phyloP scores from a whole-genome alignment of 2,113 vertebrate genomes.

The Caloenas nicobarica region DNA sequence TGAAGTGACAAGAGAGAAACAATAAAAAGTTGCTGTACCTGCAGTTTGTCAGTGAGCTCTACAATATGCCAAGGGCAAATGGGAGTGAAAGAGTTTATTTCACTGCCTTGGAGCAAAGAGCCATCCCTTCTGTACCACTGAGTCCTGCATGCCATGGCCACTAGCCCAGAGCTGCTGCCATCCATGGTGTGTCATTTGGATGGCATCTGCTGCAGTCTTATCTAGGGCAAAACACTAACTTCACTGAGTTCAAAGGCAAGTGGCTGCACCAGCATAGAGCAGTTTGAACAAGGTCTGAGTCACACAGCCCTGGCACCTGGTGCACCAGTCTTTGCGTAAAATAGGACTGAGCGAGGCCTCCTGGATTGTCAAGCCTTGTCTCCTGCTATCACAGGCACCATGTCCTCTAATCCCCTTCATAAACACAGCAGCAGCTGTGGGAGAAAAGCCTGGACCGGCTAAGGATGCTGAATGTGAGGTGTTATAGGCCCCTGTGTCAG shows the following conservation, averaged over 20 bases:
- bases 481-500: neutral
- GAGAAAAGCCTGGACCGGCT: neutral
- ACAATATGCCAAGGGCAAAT: neutral
- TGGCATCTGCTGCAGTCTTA: neutral
- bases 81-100: neutral
- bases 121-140: neutral
- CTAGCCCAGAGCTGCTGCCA: neutral
- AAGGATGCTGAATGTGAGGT: slow-evolving; percentile 41
- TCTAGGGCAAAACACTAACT: neutral
- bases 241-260: neutral
- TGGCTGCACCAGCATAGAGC: neutral
- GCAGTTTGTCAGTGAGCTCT: neutral
- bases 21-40: neutral
- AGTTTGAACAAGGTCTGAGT: neutral
- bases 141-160: neutral
- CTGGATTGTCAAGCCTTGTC: neutral
- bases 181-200: neutral
- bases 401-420: slow-evolving; percentile 30
- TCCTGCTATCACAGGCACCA: slow-evolving; percentile 29
- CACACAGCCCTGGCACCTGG: neutral
- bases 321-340: neutral
- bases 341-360: neutral
- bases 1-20: neutral
- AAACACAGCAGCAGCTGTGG: slow-evolving; percentile 49
- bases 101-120: neutral